Evolutionary conservation across 2,888 invertebrate species (phyloP).

Genomic region (Dolomedes plantarius): DNA sequence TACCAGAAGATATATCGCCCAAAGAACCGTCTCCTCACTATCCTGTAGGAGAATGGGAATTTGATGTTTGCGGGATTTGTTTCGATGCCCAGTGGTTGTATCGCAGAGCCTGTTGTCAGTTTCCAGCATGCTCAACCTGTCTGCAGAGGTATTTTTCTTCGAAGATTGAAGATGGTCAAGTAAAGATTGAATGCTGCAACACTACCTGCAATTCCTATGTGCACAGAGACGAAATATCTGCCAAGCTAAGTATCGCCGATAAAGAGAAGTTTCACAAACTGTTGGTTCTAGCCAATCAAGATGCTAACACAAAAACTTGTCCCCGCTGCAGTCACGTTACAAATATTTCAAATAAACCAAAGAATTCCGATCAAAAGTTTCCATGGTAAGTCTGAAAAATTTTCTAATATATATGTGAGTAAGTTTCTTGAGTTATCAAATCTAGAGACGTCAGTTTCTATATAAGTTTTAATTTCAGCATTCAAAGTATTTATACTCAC

Average conservation of each 20-base stretch:
- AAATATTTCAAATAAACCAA: constrained; percentile 51
- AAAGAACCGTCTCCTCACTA: constrained; percentile 68
- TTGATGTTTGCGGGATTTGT: constrained; percentile 76
- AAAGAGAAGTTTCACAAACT: constrained; percentile 76
- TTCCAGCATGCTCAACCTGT: constrained; percentile 76
- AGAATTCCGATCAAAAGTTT: constrained; percentile 23
- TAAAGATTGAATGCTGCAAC: constrained; percentile 76
- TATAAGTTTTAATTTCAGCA: too few relatives aligned
- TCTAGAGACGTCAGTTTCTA: too few relatives aligned
- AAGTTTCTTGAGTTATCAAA: too few relatives aligned
- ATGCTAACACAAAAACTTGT: constrained; percentile 77
- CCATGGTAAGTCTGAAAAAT: constrained; percentile 45
- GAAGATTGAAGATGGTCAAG: constrained; percentile 75
- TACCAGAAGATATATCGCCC: constrained; percentile 46
- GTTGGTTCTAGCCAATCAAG: constrained; percentile 76
- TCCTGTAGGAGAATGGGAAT: constrained; percentile 71
- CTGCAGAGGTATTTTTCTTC: constrained; percentile 75
- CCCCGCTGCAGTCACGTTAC: constrained; percentile 76
- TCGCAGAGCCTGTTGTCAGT: constrained; percentile 76
- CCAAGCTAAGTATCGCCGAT: constrained; percentile 74
- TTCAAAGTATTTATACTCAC: too few relatives aligned
- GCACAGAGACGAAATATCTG: constrained; percentile 76
- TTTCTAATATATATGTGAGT: too few relatives aligned
- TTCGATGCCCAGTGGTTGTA: constrained; percentile 74
- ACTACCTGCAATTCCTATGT: constrained; percentile 75